Evolutionary conservation across 2,888 invertebrate species (phyloP).

Genomic region (Tachina fera): DNA sequence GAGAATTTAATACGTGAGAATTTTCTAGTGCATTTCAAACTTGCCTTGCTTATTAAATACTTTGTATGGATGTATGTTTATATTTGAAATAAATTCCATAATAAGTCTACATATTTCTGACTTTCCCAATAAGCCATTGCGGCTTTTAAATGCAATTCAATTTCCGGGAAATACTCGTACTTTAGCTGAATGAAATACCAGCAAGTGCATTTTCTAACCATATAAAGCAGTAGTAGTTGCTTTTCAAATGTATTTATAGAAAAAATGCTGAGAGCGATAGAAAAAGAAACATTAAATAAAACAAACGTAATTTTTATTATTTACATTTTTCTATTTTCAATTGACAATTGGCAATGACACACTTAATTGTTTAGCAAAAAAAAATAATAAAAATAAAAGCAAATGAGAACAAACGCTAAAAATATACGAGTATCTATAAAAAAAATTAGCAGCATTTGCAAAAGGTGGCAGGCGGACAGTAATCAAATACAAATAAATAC

Average conservation of each 20-base stretch:
- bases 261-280: background rate
- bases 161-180: slow-evolving; percentile 59
- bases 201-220: background rate
- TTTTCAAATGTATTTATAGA: slow-evolving; percentile 10
- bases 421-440: slow-evolving; percentile 15
- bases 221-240: background rate
- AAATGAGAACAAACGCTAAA: slow-evolving; percentile 54
- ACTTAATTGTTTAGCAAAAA: slow-evolving; percentile 60
- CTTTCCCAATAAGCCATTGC: too few relatives aligned
- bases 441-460: slow-evolving; percentile 25
- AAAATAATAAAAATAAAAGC: slow-evolving; percentile 11
- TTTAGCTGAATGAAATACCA: background rate
- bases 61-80: too few relatives aligned
- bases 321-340: slow-evolving; percentile 51
- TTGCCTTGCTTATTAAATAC: too few relatives aligned
- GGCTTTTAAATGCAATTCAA: background rate
- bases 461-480: slow-evolving; percentile 18
- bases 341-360: slow-evolving; percentile 69
- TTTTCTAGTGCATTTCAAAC: too few relatives aligned
- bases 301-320: slow-evolving; percentile 42
- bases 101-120: too few relatives aligned
- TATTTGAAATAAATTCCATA: too few relatives aligned
- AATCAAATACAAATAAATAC: slow-evolving; percentile 54
- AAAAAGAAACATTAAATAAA: background rate
- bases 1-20: too few relatives aligned